phyloP scores from a whole-genome alignment of 2,797 vertebrate genomes.

The Sarcoramphus papa region DNA sequence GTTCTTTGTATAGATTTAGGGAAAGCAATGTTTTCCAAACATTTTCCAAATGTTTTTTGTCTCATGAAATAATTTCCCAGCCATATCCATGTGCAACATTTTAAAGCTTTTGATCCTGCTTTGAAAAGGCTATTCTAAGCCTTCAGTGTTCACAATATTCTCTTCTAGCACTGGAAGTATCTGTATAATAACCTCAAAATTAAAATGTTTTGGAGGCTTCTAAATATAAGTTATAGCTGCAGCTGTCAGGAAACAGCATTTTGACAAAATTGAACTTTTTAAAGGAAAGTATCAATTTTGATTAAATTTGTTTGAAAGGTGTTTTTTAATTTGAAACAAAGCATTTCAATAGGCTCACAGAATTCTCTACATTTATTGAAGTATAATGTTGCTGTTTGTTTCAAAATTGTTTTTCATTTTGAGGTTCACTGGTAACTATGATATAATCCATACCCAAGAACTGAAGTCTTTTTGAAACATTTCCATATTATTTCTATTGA shows the following conservation, averaged over 20 bases:
- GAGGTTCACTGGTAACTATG: neutral
- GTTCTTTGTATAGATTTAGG: neutral
- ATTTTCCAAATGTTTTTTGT: constrained; percentile 29
- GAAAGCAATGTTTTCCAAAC: constrained; percentile 23
- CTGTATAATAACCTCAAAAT: constrained; percentile 51
- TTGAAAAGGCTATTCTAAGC: constrained; percentile 54
- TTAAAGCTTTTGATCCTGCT: constrained; percentile 33
- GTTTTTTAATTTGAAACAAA: constrained; percentile 49
- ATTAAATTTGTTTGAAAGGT: constrained; percentile 47
- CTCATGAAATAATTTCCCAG: constrained; percentile 12
- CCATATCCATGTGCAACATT: neutral
- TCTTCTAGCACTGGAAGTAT: constrained; percentile 30
- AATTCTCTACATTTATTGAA: neutral
- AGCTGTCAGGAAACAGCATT: constrained; percentile 53
- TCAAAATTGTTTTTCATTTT: neutral
- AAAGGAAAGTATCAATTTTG: constrained; percentile 33
- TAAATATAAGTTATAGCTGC: constrained; percentile 57
- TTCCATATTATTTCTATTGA: neutral
- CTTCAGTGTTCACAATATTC: constrained; percentile 17
- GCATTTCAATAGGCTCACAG: neutral
- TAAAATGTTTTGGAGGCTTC: constrained; percentile 38
- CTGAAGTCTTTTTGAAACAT: neutral
- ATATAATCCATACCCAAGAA: neutral
- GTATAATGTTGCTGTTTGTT: neutral
- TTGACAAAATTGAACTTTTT: constrained; percentile 46